Evolutionary conservation across 2,797 vertebrate species (phyloP), one percentile per base, ranked within the genome.

Genomic region (Lates japonicus): DNA sequence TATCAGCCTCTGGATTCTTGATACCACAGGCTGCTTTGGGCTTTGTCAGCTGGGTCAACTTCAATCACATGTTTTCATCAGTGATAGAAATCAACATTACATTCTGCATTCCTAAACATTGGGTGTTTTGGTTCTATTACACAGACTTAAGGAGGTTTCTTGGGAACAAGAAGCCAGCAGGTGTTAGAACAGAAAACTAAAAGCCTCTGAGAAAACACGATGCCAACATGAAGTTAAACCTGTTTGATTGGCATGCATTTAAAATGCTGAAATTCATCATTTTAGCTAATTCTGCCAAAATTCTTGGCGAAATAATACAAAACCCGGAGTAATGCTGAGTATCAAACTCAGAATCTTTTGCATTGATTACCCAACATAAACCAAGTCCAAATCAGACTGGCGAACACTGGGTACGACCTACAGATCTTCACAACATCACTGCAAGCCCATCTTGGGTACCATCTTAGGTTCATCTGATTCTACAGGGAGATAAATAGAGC

Each of bases 1-100:
- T 39, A 55, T 66, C 83, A 84, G 74, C 76, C 73, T 65, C 57
- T 66, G 25, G n/a, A n/a, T n/a, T n/a, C 54, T 41, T 69, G 19
- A 70, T 55, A 51, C 41, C 0, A n/a, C n/a, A n/a, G n/a, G n/a
- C n/a, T 10, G 44, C 51, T 71, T 46, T 5, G 44, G 3, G 39
- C 54, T 55, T 39, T 19, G 44, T 76, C 44, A 60, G 73, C 46
- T 31, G 6, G 51, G 22, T 46, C 60, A 65, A 61, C 72, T 74
- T 58, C 62, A 62, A 42, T 41, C 46, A 31, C n/a, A 69, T 46
- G 19, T 58, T 76, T 68, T 63, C 42, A 29, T 19, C 73, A 37
- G 35, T 20, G 11, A n/a, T 51, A n/a, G 13, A 20, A 31, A 66
- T 51, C 16, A 29, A 44, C 65, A 44, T 35, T 7, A 2, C 13